Conservation (phyloP, 2,888 invertebrate genomes). For the Choreutis nemorana region DNA sequence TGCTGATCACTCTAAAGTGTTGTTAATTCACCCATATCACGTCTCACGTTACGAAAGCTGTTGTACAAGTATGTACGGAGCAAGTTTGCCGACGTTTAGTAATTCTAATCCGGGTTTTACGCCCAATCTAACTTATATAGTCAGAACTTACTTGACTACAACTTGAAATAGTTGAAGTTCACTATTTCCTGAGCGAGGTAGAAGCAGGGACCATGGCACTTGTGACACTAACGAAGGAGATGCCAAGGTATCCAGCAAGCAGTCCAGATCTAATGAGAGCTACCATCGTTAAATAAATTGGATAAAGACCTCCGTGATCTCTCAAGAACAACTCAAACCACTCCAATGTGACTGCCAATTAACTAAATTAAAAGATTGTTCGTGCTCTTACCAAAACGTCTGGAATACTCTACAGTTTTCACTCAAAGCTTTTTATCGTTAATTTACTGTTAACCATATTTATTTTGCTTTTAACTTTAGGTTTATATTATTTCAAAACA, state of each 20-base stretch:
- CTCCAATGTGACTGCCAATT: constrained; percentile 61
- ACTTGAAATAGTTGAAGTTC: constrained; percentile 2
- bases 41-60: too few species aligned
- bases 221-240: constrained; percentile 37
- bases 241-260: constrained; percentile 21
- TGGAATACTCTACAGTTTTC: constrained; percentile 29
- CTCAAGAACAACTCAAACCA: constrained; percentile 60
- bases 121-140: too few species aligned
- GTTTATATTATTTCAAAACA: too few species aligned
- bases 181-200: too few species aligned
- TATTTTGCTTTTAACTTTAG: too few species aligned
- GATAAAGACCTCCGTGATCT: constrained; percentile 65
- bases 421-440: constrained; percentile 34
- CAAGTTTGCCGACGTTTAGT: too few species aligned
- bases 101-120: too few species aligned
- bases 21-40: too few species aligned
- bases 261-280: constrained; percentile 48
- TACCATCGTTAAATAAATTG: constrained; percentile 65
- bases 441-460: constrained; percentile 27
- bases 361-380: constrained; percentile 64
- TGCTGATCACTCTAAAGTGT: too few species aligned
- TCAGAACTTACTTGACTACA: too few species aligned
- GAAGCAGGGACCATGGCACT: constrained; percentile 4
- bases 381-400: constrained; percentile 50
- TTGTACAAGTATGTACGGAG: too few species aligned